Percentiles rank a stretch among this genome's conserved stretches.
Conservation (phyloP, 2,888 invertebrate genomes). For the Trichogramma dendrolimi region DNA sequence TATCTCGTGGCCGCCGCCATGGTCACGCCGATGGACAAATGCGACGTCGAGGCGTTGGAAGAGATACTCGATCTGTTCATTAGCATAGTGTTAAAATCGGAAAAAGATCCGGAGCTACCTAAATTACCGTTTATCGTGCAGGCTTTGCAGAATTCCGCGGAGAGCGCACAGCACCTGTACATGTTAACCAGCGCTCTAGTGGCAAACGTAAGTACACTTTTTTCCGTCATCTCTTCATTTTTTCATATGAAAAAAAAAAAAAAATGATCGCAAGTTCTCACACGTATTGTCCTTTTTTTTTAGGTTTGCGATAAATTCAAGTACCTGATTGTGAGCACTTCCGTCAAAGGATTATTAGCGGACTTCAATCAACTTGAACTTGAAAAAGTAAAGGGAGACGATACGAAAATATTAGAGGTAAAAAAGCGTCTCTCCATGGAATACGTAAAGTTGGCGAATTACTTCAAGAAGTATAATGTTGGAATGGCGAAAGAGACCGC, state of each 20-base stretch:
- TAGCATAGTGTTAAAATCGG: too few relatives aligned
- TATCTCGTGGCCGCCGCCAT: slow-evolving; percentile 58
- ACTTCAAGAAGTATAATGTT: slow-evolving; percentile 57
- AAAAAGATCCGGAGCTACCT: too few relatives aligned
- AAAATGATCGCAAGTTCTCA: neutral
- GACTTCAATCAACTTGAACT: slow-evolving; percentile 73
- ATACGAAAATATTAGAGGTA: slow-evolving; percentile 55
- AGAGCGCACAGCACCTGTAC: slow-evolving; percentile 66
- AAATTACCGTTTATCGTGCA: slow-evolving; percentile 46
- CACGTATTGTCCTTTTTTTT: slow-evolving; percentile 35
- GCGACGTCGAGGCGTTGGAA: slow-evolving; percentile 44
- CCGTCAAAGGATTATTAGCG: slow-evolving; percentile 69
- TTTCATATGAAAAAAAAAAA: neutral
- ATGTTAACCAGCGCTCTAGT: slow-evolving; percentile 58
- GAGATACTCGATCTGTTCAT: slow-evolving; percentile 43
- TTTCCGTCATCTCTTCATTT: neutral
- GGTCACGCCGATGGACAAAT: slow-evolving; percentile 53
- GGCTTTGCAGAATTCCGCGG: slow-evolving; percentile 57
- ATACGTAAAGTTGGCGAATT: slow-evolving; percentile 63
- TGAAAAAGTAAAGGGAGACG: slow-evolving; percentile 59
- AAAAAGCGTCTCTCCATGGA: slow-evolving; percentile 58
- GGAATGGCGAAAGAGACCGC: slow-evolving; percentile 67
- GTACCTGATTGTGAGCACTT: slow-evolving; percentile 67
- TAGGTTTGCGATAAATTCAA: slow-evolving; percentile 59
- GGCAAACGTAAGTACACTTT: slow-evolving; percentile 48